Conservation (phyloP, 2,888 invertebrate species). For the Acleris laterana region DNA sequence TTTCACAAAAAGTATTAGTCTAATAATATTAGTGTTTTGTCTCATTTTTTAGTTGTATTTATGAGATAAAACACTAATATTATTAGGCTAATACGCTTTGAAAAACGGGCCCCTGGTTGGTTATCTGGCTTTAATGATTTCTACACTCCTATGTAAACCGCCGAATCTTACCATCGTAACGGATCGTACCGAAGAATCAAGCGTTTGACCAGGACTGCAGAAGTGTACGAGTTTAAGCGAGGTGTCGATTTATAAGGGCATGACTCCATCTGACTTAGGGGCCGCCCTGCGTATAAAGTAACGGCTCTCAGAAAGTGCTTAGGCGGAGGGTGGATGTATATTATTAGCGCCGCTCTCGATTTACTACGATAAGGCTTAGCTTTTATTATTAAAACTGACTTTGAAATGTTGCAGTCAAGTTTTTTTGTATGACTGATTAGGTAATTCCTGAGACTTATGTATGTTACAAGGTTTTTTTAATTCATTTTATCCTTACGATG, state of each 20-base stretch:
- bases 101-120: too few species aligned
- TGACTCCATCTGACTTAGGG: conserved; percentile 8
- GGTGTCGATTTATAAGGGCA: conserved; percentile 6
- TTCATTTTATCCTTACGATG: too few species aligned
- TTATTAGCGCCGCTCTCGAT: conserved; percentile 23
- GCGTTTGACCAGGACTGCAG: conserved; percentile 14
- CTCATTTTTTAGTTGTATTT: too few species aligned
- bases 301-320: conserved; percentile 25
- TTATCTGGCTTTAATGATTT: not conserved
- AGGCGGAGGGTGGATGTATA: conserved; percentile 21
- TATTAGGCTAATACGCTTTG: too few species aligned
- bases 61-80: too few species aligned
- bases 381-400: conserved; percentile 26
- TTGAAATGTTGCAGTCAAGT: conserved; percentile 1
- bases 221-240: not conserved
- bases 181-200: not conserved
- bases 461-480: too few species aligned
- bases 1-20: too few species aligned
- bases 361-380: conserved; percentile 20
- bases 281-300: conserved; percentile 19
- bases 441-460: not conserved
- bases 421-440: not conserved
- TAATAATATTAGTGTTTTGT: too few species aligned
- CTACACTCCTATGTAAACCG: not conserved
- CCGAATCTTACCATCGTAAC: not conserved